A percentile compares a stretch with the other conserved stretches of the same genome.
phyloP scores from a whole-genome alignment of 2,888 invertebrate genomes.

The Xylophagus ater region DNA sequence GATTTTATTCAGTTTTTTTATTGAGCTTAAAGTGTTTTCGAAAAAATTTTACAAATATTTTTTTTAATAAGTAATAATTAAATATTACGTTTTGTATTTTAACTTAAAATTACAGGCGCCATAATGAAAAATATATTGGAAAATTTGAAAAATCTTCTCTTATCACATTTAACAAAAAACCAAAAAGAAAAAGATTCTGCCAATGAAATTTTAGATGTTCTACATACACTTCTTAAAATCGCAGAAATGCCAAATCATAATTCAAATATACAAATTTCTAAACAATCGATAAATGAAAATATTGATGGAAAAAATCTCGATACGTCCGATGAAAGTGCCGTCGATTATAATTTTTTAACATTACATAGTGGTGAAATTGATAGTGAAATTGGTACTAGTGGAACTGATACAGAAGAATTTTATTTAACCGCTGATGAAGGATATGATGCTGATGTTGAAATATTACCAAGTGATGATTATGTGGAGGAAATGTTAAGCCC shows the following conservation, averaged over 20 bases:
- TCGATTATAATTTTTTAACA: conserved; percentile 1
- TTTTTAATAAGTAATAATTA: conserved; percentile 1
- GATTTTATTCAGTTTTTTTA: too few species aligned
- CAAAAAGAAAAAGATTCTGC: conserved; percentile 29
- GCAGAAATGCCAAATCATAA: conserved; percentile 30
- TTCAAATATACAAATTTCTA: too few species aligned
- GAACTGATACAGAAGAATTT: conserved; percentile 33
- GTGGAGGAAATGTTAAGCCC: conserved; percentile 29
- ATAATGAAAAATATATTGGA: too few species aligned
- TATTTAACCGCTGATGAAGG: conserved; percentile 37
- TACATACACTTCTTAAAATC: conserved; percentile 35
- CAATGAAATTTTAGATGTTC: conserved; percentile 31
- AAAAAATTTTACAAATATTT: background rate
- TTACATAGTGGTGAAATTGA: conserved; percentile 28
- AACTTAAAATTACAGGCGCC: too few species aligned
- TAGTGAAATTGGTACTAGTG: conserved; percentile 35
- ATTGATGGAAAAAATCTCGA: background rate
- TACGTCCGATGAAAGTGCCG: conserved; percentile 2
- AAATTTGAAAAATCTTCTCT: conserved; percentile 31
- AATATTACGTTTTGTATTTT: too few species aligned
- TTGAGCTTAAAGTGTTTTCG: conserved; percentile 10
- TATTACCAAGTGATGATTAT: conserved; percentile 26
- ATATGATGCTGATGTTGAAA: conserved; percentile 39
- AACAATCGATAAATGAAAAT: background rate
- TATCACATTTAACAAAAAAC: conserved; percentile 27